Base-by-base conservation (phyloP, 2,797 vertebrate genomes). In the Acanthurus leucopareius region DNA sequence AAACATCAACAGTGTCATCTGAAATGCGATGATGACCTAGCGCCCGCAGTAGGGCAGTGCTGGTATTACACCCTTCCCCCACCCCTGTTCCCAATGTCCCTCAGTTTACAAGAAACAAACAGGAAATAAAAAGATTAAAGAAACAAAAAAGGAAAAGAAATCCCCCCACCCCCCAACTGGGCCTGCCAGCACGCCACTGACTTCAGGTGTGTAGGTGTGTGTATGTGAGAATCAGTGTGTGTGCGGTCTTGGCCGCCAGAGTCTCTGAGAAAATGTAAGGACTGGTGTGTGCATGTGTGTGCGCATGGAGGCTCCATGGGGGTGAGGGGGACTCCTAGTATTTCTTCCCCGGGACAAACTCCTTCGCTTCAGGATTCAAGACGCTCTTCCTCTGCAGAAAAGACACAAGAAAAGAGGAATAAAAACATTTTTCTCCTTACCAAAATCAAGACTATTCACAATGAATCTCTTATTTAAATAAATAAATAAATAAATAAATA, bases 341-440 rank as follows among this genome's bases (percentile, higher is more conserved):
- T 96, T 99, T 99, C 95, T 98, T 97, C 76, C 98, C 98, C 1
- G 98, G 98, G 86, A 99, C 93, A 53, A 99, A 99, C 93, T 99
- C 98, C 97, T 99, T 99, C 61, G 98, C 98, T 70, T 99, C 97
- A 0, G 98, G 98, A 86, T 99, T 99, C 95, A 99, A 97, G 89
- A 95, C 96, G 95, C 98, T 99, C 96, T 98, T 98, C 96, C 96
- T 97, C 98, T 99, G 96, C 38, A 91, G 69, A 68, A 3, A 58
- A 69, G 5, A 63, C 2, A 52, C 7, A 9, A 20, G 5, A 28
- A 15, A 20, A 45, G 40, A 42, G 10, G 40, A 42, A 11, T 42
- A 42, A 42, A 42, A 42, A 42, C 40, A 42, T 42, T 42, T 42
- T 45, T 15, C 13, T 45, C 14, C 14, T 45, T 15, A 45, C 0